Base-by-base conservation (phyloP, 1,140 invertebrate species). In the Tribolium castaneum region DNA sequence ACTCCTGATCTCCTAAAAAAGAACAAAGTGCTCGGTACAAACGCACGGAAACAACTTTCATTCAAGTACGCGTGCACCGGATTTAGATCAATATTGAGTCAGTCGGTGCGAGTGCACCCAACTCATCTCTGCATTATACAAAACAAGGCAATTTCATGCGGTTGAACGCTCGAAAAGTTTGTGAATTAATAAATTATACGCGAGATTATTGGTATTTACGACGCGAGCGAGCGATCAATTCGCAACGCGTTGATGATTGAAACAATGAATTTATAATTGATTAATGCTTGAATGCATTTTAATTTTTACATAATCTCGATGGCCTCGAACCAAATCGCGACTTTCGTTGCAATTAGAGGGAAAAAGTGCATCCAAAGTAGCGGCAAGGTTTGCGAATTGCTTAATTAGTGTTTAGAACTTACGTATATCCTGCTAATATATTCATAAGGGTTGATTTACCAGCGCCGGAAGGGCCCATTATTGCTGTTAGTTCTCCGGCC, bases 401-500 rank as follows among this genome's bases (percentile, higher is more conserved):
- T 39, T 39, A 39, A 7, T 39, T 7, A 7, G 1, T 7, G 34
- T 7, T 39, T 2, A 39, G 34, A n/a, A 10, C 9, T 6, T 39
- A 39, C 95, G 93, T 96, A 88, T 96, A 97, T 76, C 95, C 96
- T 19, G 96, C 95, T 79, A 97, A 87, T 80, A 96, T 95, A 83
- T 97, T 96, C 93, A 97, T 95, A 0, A 97, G 90, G 0, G 96
- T 97, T 78, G 94, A 96, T 86, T 99, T 99, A 0, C 97, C 97
- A 1, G 96, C 95, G 1, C 97, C 97, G 0, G 95, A 97, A 45
- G 96, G 96, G 49, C 96, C 96, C 95, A 98, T 97, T 52, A 98
- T 97, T 25, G 96, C 96, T 0, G 95, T 96, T 52, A 98, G 86
- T 88, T 95, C 90, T 79, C 95, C 90, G 75, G 92, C 92, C 76